These are phyloP conservation scores for Cheilosia pagana DNA, from an alignment of 2,888 invertebrate genomes.

Conservation along the genomic window DNA sequence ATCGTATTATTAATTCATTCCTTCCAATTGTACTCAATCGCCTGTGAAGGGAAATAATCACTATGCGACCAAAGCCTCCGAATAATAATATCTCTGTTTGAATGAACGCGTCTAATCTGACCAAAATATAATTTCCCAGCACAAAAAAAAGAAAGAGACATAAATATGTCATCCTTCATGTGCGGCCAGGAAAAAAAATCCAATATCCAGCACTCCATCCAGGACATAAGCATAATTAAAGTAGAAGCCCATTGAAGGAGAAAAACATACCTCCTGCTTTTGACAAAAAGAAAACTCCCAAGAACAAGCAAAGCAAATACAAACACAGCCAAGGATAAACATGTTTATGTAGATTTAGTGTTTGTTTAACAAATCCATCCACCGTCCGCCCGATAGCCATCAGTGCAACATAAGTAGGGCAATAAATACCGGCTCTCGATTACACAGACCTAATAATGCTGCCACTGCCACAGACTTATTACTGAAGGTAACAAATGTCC, in stretches of 20 bases:
- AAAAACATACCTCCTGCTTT: not conserved
- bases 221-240: not conserved
- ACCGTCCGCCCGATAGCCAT: not conserved
- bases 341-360: constrained; percentile 16
- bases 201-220: not conserved
- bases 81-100: not conserved
- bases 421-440: not conserved
- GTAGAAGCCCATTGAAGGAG: not conserved
- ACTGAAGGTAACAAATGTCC: not conserved
- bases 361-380: constrained; percentile 5
- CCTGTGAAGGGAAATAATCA: not conserved
- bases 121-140: not conserved
- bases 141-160: not conserved
- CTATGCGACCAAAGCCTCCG: not conserved
- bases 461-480: not conserved
- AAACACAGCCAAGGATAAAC: not conserved
- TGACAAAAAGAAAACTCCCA: not conserved
- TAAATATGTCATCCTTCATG: not conserved
- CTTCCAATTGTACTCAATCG: not conserved
- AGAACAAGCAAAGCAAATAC: not conserved
- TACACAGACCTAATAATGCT: not conserved
- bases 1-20: not conserved
- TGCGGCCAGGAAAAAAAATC: not conserved
- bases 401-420: not conserved
- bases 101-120: not conserved